Conservation (phyloP, 2,888 invertebrate genomes). For the Adineta ricciae region DNA sequence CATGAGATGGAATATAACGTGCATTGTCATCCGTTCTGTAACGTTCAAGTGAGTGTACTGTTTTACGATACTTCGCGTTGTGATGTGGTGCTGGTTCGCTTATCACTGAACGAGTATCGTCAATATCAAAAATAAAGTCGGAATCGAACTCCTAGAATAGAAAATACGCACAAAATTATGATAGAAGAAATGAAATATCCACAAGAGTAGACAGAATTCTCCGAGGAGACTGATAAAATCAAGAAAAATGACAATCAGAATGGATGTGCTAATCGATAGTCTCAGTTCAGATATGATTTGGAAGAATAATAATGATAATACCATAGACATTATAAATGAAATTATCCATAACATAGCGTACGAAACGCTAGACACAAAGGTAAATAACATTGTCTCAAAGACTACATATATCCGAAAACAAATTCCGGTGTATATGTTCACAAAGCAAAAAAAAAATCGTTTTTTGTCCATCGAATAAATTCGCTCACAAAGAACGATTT, state of each 20-base stretch:
- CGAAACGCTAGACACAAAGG: not conserved
- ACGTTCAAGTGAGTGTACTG: constrained; percentile 13
- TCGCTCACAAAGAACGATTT: not conserved
- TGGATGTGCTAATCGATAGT: not conserved
- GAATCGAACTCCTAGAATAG: not conserved
- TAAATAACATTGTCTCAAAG: not conserved
- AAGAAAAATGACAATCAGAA: not conserved
- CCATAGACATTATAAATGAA: not conserved
- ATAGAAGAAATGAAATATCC: not conserved
- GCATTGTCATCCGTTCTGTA: not conserved
- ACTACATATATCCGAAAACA: not conserved
- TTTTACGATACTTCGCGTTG: not conserved
- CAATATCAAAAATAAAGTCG: constrained; percentile 1
- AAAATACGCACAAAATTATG: not conserved
- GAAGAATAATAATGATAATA: not conserved
- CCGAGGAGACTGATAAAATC: not conserved
- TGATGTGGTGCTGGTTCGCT: not conserved
- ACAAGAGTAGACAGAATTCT: not conserved
- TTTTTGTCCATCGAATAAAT: not conserved
- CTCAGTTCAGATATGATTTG: not conserved
- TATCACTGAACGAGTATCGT: constrained; percentile 5
- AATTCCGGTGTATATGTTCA: not conserved
- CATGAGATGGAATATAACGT: not conserved
- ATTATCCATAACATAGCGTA: not conserved
- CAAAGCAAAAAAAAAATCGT: not conserved